These are phyloP conservation scores for Nannoperca australis DNA, from an alignment of 2,797 vertebrate genomes.

Conservation along the genomic window DNA sequence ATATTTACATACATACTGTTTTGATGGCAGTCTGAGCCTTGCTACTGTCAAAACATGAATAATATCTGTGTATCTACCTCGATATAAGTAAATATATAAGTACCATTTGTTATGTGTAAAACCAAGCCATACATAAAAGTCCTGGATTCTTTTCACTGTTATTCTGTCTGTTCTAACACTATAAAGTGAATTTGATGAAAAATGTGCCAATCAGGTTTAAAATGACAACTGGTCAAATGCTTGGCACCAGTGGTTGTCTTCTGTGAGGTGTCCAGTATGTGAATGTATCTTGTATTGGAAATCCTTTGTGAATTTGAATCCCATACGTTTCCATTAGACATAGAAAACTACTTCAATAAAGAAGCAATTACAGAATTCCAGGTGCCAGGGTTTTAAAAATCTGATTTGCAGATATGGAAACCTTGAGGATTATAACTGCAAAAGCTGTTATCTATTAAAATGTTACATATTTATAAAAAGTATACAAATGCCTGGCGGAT, in stretches of 20 bases:
- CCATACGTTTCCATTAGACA: background rate
- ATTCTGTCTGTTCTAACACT: background rate
- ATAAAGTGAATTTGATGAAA: slow-evolving; percentile 6
- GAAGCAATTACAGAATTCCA: background rate
- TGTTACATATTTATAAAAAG: background rate
- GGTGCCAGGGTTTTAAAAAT: background rate
- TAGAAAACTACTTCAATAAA: background rate
- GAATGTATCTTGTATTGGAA: background rate
- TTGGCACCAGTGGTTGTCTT: background rate
- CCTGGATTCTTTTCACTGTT: too few relatives aligned
- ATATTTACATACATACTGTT: too few relatives aligned
- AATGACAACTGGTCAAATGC: background rate
- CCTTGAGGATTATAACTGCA: background rate
- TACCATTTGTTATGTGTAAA: too few relatives aligned
- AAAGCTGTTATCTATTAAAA: background rate
- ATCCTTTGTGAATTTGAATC: background rate
- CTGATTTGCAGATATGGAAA: background rate
- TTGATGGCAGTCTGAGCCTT: too few relatives aligned
- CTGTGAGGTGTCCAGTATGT: background rate
- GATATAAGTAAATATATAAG: too few relatives aligned
- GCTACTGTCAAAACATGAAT: too few relatives aligned
- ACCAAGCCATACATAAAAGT: too few relatives aligned
- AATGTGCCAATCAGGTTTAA: background rate
- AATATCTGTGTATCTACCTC: too few relatives aligned
- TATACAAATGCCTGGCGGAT: background rate